Evolutionary conservation across 1,140 invertebrate genomes (phyloP), one percentile per base, ranked within the genome.

Genomic region (Drosophila eugracilis): DNA sequence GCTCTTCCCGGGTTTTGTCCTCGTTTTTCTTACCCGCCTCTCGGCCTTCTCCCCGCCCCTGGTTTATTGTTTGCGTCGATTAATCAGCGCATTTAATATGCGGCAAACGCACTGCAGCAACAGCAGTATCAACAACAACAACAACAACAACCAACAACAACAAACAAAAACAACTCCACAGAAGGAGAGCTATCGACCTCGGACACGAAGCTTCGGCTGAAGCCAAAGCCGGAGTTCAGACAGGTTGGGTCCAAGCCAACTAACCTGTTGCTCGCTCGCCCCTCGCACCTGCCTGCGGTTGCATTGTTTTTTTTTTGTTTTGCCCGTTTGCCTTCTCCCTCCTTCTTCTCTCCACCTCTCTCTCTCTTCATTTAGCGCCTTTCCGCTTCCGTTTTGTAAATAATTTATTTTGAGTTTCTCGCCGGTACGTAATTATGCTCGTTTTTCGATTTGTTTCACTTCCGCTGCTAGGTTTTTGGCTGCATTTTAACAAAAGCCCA

Each of bases 11-110:
- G 22, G 42, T 57, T 37, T 72, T 80, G 78, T 50, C 60, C 78
- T 48, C 69, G 48, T 74, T 78, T 83, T 62, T 37, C 32, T 44
- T 30, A 34, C 26, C 17, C 21, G 19, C 14, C 24, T 15, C 12
- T 14, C 19, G 2, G 17, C 5, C 6, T 36, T 17, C 4, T 4
- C 34, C 22, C 47, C 19, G 7, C 36, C 42, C 44, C 57, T 60
- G 71, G 63, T 71, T 72, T 71, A 79, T 79, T 79, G 79, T 84
- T 79, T 75, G 59, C 59, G 65, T 53, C 54, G 72, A 86, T 85
- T 85, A 86, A 85, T 85, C 81, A 86, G 72, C 67, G 76, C 77
- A 70, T 76, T 75, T 75, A 75, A 75, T 75, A 75, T 75, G 72
- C 71, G 50, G 47, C 65, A 67, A 62, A 75, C 71, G 72, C 72